phyloP scores from a whole-genome alignment of 1,140 invertebrate genomes.

The Aphaenogaster ashmeadi region DNA sequence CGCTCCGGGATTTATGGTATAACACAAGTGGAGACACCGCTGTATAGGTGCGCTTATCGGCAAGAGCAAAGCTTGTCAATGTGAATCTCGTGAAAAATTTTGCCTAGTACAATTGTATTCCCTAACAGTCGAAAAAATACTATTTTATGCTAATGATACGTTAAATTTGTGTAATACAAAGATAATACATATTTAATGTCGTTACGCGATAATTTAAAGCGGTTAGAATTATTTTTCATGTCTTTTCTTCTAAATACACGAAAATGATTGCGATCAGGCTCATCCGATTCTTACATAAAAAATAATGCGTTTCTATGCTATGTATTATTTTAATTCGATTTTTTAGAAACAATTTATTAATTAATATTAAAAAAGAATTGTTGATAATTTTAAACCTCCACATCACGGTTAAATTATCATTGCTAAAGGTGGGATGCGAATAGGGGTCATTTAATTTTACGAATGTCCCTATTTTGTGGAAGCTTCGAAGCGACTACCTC shows the following conservation, averaged over 20 bases:
- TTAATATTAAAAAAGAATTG: not conserved
- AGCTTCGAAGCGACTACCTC: constrained; percentile 23
- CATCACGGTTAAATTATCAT: not conserved
- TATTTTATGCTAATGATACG: not conserved
- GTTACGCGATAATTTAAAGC: not conserved
- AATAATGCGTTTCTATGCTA: not conserved
- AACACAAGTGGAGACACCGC: constrained; percentile 1
- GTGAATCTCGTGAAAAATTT: not conserved
- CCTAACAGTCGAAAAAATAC: not conserved
- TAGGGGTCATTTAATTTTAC: constrained; percentile 47
- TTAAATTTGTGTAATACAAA: not conserved
- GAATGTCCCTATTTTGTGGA: constrained; percentile 23
- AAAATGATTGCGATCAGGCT: not conserved
- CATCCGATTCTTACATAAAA: not conserved
- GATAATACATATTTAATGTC: not conserved
- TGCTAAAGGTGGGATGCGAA: constrained; percentile 6
- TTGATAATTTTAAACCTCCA: not conserved
- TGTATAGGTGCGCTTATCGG: not conserved
- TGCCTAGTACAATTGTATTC: not conserved
- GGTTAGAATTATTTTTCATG: not conserved
- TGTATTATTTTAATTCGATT: not conserved
- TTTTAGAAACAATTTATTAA: not conserved
- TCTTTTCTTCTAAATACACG: not conserved
- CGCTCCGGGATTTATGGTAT: constrained; percentile 34
- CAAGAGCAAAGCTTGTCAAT: constrained; percentile 35